Conservation (phyloP, 2,888 invertebrate species). For the Mythimna vitellina region DNA sequence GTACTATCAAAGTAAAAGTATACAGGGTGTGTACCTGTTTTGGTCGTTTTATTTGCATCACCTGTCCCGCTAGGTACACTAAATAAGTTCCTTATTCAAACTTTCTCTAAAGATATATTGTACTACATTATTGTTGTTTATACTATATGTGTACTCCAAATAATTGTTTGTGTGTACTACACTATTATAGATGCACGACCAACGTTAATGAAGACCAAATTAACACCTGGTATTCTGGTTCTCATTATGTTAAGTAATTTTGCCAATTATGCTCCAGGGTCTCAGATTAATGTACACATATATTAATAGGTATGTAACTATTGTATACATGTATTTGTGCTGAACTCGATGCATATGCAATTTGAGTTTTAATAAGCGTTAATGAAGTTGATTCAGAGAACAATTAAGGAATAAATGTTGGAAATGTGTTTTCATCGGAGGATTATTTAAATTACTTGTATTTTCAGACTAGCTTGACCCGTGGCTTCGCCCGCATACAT, state of each 20-base stretch:
- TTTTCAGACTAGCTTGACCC: not conserved
- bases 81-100: too few relatives aligned
- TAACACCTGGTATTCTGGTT: constrained; percentile 21
- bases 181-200: not conserved
- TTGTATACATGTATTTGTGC: not conserved
- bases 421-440: not conserved
- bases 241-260: constrained; percentile 52
- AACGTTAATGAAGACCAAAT: constrained; percentile 43
- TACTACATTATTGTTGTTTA: too few relatives aligned
- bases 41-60: too few relatives aligned
- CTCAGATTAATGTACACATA: not conserved
- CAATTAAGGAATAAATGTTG: not conserved
- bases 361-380: constrained; percentile 1
- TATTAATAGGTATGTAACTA: not conserved
- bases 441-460: not conserved
- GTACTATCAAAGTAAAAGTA: too few relatives aligned
- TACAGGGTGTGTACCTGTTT: too few relatives aligned
- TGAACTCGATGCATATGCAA: not conserved
- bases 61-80: too few relatives aligned
- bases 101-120: too few relatives aligned
- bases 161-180: not conserved
- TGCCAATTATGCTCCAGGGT: constrained; percentile 24
- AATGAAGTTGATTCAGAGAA: not conserved
- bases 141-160: not conserved
- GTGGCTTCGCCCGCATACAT: too few relatives aligned